Evolutionary conservation across 2,888 invertebrate species (phyloP), one percentile per base, ranked within the genome.

Genomic region (Sminthurinus aureus): DNA sequence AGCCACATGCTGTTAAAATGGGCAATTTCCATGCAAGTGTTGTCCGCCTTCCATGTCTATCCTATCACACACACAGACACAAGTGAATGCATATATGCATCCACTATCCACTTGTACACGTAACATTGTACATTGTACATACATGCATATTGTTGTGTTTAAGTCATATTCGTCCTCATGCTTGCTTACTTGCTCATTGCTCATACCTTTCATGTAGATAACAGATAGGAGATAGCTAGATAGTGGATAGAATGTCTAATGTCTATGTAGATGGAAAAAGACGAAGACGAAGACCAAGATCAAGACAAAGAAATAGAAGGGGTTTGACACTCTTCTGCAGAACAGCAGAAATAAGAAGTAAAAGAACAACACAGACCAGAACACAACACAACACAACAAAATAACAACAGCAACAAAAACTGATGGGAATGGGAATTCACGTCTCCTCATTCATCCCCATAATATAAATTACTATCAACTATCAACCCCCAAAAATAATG

Each of bases 21-120:
- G 88, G 88, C 87, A 87, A 88, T 88, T 88, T 88, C 88, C 87
- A 88, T 88, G 87, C 88, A 88, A 87, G 87, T 88, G 87, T 88
- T 88, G 88, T 87, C 87, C 88, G 87, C 88, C 88, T 88, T 83
- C 86, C 26, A 26, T 24, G 13, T 71, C 71, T 24, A 24, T 24
- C 26, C 71, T 69, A n/a, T 69, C 69, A 64, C 2, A 64, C 64
- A 64, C 64, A 64, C 64, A 64, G 3, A 64, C 64, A 64, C 64
- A 64, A 9, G 9, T 58, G 58, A 12, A 58, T 58, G 11, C 64
- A 18, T 64, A 64, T 64, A 64, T n/a, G n/a, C n/a, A 64, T 15
- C 64, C 64, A 18, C 64, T 64, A 2, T 1, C 6, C 1, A 38
- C 38, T 38, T 38, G 11, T n/a, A 69, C 69, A 66, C n/a, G 38